Conservation (phyloP, 2,888 invertebrate genomes). For the Polyommatus iphigenia region DNA sequence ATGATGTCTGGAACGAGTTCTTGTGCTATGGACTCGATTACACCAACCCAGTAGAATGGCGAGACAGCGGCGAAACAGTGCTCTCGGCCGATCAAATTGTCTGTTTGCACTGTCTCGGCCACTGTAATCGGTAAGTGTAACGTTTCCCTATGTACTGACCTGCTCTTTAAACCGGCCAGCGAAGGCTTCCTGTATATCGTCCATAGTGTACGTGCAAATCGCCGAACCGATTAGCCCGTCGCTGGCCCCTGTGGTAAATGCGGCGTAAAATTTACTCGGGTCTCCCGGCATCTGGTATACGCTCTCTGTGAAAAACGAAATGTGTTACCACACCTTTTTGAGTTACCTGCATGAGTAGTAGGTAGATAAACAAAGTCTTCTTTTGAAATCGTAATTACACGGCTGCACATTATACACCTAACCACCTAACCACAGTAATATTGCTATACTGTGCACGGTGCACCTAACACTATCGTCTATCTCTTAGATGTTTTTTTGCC, state of each 20-base stretch:
- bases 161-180: constrained; percentile 86
- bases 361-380: no score
- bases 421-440: no score
- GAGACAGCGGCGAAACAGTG: no score
- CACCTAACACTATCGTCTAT: no score
- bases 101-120: no score
- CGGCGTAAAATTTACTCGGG: constrained; percentile 82
- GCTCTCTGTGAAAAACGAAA: constrained; percentile 71
- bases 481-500: no score
- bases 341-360: not conserved
- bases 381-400: no score
- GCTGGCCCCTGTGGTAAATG: constrained; percentile 84
- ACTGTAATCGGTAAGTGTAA: no score
- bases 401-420: no score
- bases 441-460: no score
- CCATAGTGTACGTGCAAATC: constrained; percentile 84
- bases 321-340: constrained; percentile 33
- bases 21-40: not conserved
- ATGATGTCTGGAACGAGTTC: constrained; percentile 4
- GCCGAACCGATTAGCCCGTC: constrained; percentile 86
- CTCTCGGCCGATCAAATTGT: no score
- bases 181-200: constrained; percentile 83
- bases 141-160: constrained; percentile 46
- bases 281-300: constrained; percentile 84
- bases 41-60: no score